phyloP scores from a whole-genome alignment of 1,140 invertebrate genomes.

The Bombus polaris region DNA sequence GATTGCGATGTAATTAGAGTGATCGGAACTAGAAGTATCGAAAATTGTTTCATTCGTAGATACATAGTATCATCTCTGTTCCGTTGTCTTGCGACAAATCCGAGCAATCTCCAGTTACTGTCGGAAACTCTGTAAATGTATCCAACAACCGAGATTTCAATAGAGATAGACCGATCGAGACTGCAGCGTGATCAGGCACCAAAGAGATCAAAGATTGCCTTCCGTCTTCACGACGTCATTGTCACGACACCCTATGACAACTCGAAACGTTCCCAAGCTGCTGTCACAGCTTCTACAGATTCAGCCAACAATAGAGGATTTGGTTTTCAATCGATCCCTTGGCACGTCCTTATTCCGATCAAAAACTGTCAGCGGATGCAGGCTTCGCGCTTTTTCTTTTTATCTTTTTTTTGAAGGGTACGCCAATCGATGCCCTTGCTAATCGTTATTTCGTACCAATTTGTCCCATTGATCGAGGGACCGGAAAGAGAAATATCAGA shows the following conservation, averaged over 20 bases:
- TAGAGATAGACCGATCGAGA: no score
- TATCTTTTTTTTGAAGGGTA: background rate
- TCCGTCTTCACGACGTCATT: background rate
- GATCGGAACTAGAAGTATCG: no score
- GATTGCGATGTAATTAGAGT: no score
- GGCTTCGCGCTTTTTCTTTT: background rate
- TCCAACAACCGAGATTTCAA: no score
- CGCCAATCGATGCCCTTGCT: background rate
- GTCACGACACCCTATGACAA: background rate
- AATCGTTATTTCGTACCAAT: slow-evolving; percentile 31
- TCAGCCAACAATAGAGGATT: slow-evolving; percentile 51
- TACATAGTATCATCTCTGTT: no score
- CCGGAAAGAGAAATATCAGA: background rate
- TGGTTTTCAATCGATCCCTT: slow-evolving; percentile 51
- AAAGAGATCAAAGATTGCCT: background rate
- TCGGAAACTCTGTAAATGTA: no score
- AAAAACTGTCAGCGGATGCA: slow-evolving; percentile 28
- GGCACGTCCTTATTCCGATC: background rate
- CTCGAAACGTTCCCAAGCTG: background rate
- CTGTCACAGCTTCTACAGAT: background rate
- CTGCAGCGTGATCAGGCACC: background rate
- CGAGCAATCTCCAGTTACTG: no score
- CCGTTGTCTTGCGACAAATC: no score
- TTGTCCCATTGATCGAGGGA: background rate
- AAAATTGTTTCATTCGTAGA: no score